A percentile compares a stretch with the other conserved stretches of the same genome.
Conservation (phyloP, 2,113 vertebrate genomes). For the Piprites chloris region DNA sequence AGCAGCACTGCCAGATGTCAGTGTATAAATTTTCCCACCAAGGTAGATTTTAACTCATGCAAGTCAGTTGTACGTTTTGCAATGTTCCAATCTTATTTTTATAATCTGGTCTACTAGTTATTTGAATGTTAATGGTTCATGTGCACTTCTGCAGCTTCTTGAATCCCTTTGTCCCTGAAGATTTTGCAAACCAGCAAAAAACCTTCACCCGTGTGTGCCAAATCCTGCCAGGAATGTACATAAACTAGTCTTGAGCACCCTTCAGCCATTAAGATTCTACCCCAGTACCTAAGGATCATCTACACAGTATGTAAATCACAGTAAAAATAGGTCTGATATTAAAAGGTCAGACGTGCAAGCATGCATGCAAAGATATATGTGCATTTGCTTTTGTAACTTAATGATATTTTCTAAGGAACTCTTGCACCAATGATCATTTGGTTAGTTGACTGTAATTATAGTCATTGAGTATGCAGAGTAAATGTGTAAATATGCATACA, state of each 20-base stretch:
- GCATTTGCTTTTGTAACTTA: background rate
- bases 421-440: background rate
- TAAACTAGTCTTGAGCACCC: background rate
- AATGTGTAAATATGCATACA: background rate
- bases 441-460: background rate
- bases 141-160: background rate
- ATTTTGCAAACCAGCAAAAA: background rate
- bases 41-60: background rate
- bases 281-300: background rate
- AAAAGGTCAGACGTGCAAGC: slow-evolving; percentile 24
- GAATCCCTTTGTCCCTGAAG: background rate
- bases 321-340: slow-evolving; percentile 14
- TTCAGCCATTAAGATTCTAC: background rate
- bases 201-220: background rate
- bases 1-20: background rate
- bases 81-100: background rate
- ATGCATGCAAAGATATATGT: background rate
- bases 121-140: background rate
- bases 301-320: background rate
- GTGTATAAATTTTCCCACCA: background rate
- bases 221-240: background rate
- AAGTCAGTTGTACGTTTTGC: background rate
- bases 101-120: background rate
- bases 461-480: background rate
- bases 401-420: background rate